Conservation (phyloP, 2,888 invertebrate species). For the Eupithecia abbreviata region DNA sequence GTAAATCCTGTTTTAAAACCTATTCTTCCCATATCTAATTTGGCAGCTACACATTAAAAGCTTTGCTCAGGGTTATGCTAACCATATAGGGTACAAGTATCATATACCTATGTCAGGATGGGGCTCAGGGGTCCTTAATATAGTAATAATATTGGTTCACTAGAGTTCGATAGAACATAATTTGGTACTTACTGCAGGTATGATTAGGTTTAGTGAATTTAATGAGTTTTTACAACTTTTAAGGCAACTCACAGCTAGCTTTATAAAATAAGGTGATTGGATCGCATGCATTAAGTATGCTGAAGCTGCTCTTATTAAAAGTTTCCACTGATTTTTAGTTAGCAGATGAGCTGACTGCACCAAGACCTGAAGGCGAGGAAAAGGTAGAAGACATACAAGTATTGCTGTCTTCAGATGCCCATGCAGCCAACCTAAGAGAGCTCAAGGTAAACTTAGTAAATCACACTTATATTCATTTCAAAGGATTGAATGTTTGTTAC, state of each 20-base stretch:
- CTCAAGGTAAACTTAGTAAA: conserved; percentile 88
- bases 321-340: conserved; percentile 67
- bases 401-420: conserved; percentile 91
- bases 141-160: no score
- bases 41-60: not conserved
- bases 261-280: not conserved
- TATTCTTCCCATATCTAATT: not conserved
- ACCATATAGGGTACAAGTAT: not conserved
- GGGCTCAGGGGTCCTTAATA: no score
- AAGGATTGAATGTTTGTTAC: not conserved
- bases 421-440: conserved; percentile 91
- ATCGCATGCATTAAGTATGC: not conserved
- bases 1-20: conserved; percentile 57
- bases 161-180: no score
- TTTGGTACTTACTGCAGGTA: no score
- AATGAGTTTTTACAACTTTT: no score
- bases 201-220: no score
- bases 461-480: not conserved
- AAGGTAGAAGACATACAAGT: conserved; percentile 96
- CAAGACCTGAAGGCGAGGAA: conserved; percentile 95
- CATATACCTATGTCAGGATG: not conserved
- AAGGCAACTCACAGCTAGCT: no score
- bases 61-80: not conserved
- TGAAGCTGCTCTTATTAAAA: not conserved
- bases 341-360: conserved; percentile 97